Evolutionary conservation across 1,140 invertebrate genomes (phyloP).

Genomic region (Metopolophium dirhodum): DNA sequence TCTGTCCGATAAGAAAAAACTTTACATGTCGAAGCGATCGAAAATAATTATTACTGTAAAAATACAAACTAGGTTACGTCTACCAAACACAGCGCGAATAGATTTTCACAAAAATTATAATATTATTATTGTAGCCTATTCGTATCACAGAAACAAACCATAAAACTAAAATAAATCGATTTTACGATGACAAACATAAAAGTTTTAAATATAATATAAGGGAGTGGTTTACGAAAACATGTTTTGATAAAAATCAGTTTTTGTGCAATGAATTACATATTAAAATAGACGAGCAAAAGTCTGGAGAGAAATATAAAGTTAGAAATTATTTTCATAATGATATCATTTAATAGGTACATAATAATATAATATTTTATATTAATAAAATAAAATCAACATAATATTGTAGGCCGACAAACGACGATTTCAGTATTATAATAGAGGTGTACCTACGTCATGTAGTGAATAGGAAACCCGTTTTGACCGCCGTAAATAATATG

Average conservation of each 20-base stretch:
- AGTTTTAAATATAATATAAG: constrained; percentile 10
- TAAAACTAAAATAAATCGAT: constrained; percentile 48
- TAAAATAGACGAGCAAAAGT: constrained; percentile 40
- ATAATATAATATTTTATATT: constrained; percentile 29
- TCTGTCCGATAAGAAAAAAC: constrained; percentile 21
- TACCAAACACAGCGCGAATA: constrained; percentile 34
- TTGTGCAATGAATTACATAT: constrained; percentile 46
- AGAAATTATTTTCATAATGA: constrained; percentile 3
- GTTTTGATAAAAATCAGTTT: constrained; percentile 29
- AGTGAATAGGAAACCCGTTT: background rate
- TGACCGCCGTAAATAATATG: background rate
- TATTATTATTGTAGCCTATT: constrained; percentile 17
- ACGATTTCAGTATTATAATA: background rate
- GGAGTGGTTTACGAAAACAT: constrained; percentile 37
- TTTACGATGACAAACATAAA: constrained; percentile 14
- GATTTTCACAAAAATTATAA: constrained; percentile 27
- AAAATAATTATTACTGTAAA: constrained; percentile 22
- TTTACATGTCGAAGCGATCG: constrained; percentile 25
- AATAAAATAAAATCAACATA: constrained; percentile 17
- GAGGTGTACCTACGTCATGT: background rate
- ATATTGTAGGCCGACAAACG: background rate
- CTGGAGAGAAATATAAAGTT: constrained; percentile 31
- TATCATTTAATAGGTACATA: background rate
- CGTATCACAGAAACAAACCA: constrained; percentile 56
- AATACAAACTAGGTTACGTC: constrained; percentile 28